Evolutionary conservation across 2,113 vertebrate species (phyloP), one percentile per base, ranked within the genome.

Genomic region (Pithys albifrons): DNA sequence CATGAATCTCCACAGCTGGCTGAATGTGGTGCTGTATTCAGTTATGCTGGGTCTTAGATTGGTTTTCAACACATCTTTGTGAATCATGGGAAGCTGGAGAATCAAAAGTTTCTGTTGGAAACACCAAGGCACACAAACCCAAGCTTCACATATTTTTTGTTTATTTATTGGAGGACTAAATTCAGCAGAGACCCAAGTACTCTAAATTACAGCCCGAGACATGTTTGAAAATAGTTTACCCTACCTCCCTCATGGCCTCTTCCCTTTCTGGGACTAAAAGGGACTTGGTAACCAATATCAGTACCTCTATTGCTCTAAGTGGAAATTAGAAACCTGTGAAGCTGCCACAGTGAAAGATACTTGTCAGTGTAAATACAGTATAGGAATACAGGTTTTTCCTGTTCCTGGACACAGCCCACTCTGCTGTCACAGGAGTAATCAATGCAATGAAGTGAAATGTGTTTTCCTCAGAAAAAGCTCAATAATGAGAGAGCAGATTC

Each of bases 101-200:
- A 81, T 88, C 62, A 91, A 52, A 92, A 87, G n/a, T 58, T 94
- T 93, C n/a, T 88, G n/a, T 52, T 86, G 72, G 73, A 93, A 93
- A 79, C 12, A 84, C 35, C 28, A 89, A 76, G 51, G 65, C 14
- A 75, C 86, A 76, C 33, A 74, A 71, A 71, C 3, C 4, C 5
- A 10, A 74, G 41, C 54, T 93, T 73, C 37, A 87, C 41, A 71
- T 78, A 1, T 24, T 58, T 81, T 95, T 83, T 86, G 19, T 74
- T 91, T 94, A 31, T 94, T 87, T 94, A 87, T 59, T 81, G 57
- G 35, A 81, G 18, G 33, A 43, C 20, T 74, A 78, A 89, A 91
- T 71, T 95, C 84, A 81, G 8, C n/a, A 87, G 76, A 71, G 28
- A 70, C 54, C 3, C 4, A 4, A n/a, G 25, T 77, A 58, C n/a